Evolutionary conservation across 2,888 invertebrate species (phyloP).

Genomic region (Epistrophe grossulariae): DNA sequence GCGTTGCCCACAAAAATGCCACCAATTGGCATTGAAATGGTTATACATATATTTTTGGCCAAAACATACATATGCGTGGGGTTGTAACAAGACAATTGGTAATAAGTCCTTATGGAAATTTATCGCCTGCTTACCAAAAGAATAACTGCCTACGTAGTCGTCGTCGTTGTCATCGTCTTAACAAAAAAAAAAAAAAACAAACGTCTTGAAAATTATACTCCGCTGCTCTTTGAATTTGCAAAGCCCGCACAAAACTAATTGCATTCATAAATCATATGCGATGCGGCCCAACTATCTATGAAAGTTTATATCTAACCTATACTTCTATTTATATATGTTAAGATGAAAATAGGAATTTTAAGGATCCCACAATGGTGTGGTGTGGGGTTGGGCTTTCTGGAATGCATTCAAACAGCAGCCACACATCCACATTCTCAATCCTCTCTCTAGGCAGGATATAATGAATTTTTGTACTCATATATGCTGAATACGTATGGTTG

Average conservation of each 20-base stretch:
- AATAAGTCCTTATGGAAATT: slow-evolving; percentile 51
- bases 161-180: not conserved
- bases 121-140: slow-evolving; percentile 44
- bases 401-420: slow-evolving; percentile 22
- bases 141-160: slow-evolving; percentile 39
- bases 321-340: not conserved
- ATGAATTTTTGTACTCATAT: slow-evolving; percentile 52
- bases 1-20: slow-evolving; percentile 34
- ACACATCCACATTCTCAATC: not conserved
- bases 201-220: slow-evolving; percentile 42
- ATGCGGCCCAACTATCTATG: slow-evolving; percentile 64
- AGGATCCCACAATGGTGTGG: slow-evolving; percentile 47
- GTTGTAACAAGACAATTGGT: slow-evolving; percentile 40
- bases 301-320: slow-evolving; percentile 15
- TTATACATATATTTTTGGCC: slow-evolving; percentile 25
- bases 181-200: not conserved
- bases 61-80: slow-evolving; percentile 46
- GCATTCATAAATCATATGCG: slow-evolving; percentile 63
- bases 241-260: slow-evolving; percentile 65
- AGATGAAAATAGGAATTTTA: slow-evolving; percentile 62
- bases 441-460: slow-evolving; percentile 6
- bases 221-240: slow-evolving; percentile 36
- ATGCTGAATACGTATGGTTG: slow-evolving; percentile 10
- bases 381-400: slow-evolving; percentile 12
- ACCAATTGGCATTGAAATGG: slow-evolving; percentile 32